Base-by-base conservation (phyloP, 2,113 vertebrate genomes). In the Speoplatyrhinus poulsoni region DNA sequence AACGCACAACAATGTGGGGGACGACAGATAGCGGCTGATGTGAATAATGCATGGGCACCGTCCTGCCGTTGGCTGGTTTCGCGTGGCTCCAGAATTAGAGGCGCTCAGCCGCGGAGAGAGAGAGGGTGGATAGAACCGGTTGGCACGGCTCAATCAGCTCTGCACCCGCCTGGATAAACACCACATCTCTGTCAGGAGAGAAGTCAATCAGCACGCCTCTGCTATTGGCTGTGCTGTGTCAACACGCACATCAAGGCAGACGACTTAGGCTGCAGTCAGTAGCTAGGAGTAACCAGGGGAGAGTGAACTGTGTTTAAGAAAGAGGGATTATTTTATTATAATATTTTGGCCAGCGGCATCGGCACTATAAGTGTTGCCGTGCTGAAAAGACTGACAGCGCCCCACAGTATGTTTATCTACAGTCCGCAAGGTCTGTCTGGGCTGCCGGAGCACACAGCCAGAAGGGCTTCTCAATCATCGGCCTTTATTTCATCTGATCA, bases 151-250 rank as follows among this genome's bases (percentile, higher is more conserved):
- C 74, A 70, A 76, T 72, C 63, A 56, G 68, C 66, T 11, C 64
- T 63, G 68, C 67, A 65, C 62, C 76, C 57, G 47, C 62, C 60
- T 72, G 83, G 73, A 65, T 70, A 78, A 72, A 75, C 73, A 73
- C 82, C 85, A 84, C 84, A 88, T 86, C 82, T 77, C 82, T 73
- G 76, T 82, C 77, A 73, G 64, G 76, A 56, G 33, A 15, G 79
- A 75, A 79, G 65, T 85, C 79, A 76, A 68, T 82, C 69, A 74
- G 59, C 75, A 67, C 72, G 76, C 65, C 49, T 78, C 82, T 84
- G 61, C 67, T 65, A 60, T 68, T 55, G 46, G 12, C 53, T 76
- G 65, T 77, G 71, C 55, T 11, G 50, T 75, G 79, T 72, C 72
- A 60, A 61, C 69, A 77, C 61, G 12, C 16, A 10, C 12, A 33